Percentiles rank a stretch among this genome's conserved stretches.
phyloP scores from a whole-genome alignment of 2,113 vertebrate species.

The Garra rufa region DNA sequence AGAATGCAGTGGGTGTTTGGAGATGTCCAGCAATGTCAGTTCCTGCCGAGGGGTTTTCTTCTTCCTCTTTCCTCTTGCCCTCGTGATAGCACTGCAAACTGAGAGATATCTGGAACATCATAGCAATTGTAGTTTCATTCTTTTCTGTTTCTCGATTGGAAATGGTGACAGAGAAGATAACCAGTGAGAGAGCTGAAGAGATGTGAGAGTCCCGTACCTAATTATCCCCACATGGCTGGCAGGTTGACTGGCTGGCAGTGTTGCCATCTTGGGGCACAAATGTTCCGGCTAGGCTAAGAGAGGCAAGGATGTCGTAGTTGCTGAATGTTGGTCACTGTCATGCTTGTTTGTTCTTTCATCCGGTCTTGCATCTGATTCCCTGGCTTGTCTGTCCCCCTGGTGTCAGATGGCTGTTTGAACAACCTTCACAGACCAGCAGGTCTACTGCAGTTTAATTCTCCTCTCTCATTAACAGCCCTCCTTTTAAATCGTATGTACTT shows the following conservation, averaged over 20 bases:
- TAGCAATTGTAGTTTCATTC: constrained; percentile 25
- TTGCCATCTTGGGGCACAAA: constrained; percentile 81
- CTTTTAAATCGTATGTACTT: constrained; percentile 27
- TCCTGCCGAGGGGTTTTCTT: constrained; percentile 15
- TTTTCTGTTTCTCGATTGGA: constrained; percentile 39
- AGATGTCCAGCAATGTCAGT: constrained; percentile 33
- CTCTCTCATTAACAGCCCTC: constrained; percentile 42
- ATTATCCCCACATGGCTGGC: constrained; percentile 83
- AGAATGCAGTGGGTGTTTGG: constrained; percentile 27
- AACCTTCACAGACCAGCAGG: constrained; percentile 66
- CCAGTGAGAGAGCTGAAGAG: constrained; percentile 24
- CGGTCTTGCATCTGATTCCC: constrained; percentile 73
- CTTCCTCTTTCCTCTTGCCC: constrained; percentile 27
- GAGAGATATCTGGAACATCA: constrained; percentile 32
- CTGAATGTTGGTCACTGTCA: constrained; percentile 79
- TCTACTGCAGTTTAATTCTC: constrained; percentile 66
- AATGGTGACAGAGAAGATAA: constrained; percentile 42
- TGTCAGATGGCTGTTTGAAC: constrained; percentile 70
- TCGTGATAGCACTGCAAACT: constrained; percentile 31
- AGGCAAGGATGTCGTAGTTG: constrained; percentile 76
- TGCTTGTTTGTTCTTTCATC: constrained; percentile 87
- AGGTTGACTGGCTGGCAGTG: constrained; percentile 76
- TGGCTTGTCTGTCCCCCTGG: constrained; percentile 73
- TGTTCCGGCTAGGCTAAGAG: constrained; percentile 82
- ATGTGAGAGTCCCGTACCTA: constrained; percentile 69